A percentile compares a stretch with the other conserved stretches of the same genome.
Conservation (phyloP, 2,113 vertebrate species). For the Platysternon megacephalum region DNA sequence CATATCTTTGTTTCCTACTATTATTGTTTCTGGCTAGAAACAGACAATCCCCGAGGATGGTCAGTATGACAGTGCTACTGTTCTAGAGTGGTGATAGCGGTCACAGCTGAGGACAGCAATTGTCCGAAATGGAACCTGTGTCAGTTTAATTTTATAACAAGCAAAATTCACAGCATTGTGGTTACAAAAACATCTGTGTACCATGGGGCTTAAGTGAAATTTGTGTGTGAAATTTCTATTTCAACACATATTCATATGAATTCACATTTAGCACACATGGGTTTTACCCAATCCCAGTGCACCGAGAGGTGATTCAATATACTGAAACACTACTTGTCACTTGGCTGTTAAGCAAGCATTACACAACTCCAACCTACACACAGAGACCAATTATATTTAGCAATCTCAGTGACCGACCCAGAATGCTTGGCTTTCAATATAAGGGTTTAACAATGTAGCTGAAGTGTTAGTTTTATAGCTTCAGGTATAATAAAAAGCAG, state of each 20-base stretch:
- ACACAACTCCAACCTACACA: constrained; percentile 10
- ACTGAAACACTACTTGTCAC: neutral
- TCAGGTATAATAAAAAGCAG: constrained; percentile 32
- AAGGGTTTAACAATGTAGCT: constrained; percentile 15
- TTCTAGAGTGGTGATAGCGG: neutral
- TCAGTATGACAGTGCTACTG: neutral
- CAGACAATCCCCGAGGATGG: neutral
- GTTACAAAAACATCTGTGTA: neutral
- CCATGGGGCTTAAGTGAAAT: neutral
- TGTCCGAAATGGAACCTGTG: neutral
- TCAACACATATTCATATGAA: accelerated
- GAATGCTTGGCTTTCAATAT: neutral
- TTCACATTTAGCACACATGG: neutral
- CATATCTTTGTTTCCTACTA: neutral
- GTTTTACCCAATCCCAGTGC: neutral
- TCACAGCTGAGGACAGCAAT: neutral
- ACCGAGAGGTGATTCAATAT: accelerated
- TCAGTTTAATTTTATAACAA: neutral
- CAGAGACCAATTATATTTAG: neutral
- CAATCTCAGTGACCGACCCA: constrained; percentile 14
- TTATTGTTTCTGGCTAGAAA: constrained; percentile 6
- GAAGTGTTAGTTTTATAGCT: constrained; percentile 32
- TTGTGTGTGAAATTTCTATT: accelerated
- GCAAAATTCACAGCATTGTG: neutral
- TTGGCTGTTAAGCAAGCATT: neutral